Evolutionary conservation across 1,140 invertebrate species (phyloP), one percentile per base, ranked within the genome.

Genomic region (Nebria ingens): DNA sequence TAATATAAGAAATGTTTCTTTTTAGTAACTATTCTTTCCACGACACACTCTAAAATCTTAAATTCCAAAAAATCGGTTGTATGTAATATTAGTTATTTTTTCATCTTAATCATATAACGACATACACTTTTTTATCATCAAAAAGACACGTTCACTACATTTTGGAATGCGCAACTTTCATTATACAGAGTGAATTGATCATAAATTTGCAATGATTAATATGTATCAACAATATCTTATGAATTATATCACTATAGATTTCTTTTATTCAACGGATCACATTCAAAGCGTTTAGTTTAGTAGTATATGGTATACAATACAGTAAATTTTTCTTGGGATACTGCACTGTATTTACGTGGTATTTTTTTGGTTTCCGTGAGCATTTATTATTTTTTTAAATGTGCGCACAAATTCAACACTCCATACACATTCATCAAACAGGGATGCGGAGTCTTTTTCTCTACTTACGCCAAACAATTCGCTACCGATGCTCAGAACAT

Each of bases 211-310:
- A 45, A 9, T 45, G 40, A 45, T 11, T 12, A 45, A 45, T 45
- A 45, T 17, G 6, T 17, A 45, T 45, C 40, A 45, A 45, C 40
- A 45, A 45, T 45, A 45, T 17, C 40, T 45, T 45, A 45, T 17
- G 6, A 45, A 45, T 45, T 45, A 45, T 45, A 45, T 45, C 40
- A 45, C 40, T 17, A 11, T 11, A 4, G 17, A 45, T 12, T 12
- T 45, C 4, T 45, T 45, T n/a, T n/a, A n/a, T 17, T 45, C 40
- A 45, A 45, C 40, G 6, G 40, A 45, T 45, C 40, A 45, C 40
- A 45, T 45, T 11, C 40, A 45, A 45, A 45, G 40, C 40, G 40
- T 45, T 45, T 45, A 45, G n/a, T n/a, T n/a, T n/a, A n/a, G n/a
- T n/a, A n/a, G 40, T 45, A 45, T 17, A 45, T 45, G 17, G 40